phyloP scores from a whole-genome alignment of 2,888 invertebrate genomes.

The Diadromus collaris region DNA sequence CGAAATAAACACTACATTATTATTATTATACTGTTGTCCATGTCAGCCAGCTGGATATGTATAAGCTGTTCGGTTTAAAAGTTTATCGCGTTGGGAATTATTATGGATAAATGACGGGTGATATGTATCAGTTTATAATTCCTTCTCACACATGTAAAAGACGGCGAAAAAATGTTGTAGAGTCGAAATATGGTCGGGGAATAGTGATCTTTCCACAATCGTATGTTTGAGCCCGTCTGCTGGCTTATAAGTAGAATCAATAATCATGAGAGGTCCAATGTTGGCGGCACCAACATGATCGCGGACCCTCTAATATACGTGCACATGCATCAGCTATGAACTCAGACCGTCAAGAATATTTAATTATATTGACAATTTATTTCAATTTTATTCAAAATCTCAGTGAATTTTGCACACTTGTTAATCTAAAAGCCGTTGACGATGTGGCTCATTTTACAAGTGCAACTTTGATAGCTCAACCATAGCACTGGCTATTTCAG shows the following conservation, averaged over 20 bases:
- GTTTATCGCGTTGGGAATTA: neutral
- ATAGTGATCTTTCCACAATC: neutral
- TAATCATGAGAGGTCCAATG: conserved; percentile 37
- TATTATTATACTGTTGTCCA: neutral
- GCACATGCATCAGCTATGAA: conserved; percentile 44
- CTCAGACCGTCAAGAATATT: conserved; percentile 22
- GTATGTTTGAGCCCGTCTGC: neutral
- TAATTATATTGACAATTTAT: too few relatives aligned
- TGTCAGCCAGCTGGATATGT: neutral
- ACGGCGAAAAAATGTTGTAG: neutral
- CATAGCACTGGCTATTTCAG: too few relatives aligned
- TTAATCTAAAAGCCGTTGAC: too few relatives aligned
- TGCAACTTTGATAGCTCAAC: too few relatives aligned
- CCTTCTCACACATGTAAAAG: conserved; percentile 1
- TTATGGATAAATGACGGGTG: neutral
- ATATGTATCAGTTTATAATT: neutral
- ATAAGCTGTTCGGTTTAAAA: neutral
- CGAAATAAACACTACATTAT: neutral
- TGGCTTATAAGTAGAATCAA: conserved; percentile 36
- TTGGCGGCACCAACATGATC: conserved; percentile 35
- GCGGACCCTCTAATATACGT: conserved; percentile 44
- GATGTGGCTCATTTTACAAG: too few relatives aligned
- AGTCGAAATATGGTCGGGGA: conserved; percentile 16
- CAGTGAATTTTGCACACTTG: too few relatives aligned
- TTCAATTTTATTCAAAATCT: too few relatives aligned